Evolutionary conservation across 2,113 vertebrate genomes (phyloP), one percentile per base, ranked within the genome.

Genomic region (Campylomormyrus tamandua): DNA sequence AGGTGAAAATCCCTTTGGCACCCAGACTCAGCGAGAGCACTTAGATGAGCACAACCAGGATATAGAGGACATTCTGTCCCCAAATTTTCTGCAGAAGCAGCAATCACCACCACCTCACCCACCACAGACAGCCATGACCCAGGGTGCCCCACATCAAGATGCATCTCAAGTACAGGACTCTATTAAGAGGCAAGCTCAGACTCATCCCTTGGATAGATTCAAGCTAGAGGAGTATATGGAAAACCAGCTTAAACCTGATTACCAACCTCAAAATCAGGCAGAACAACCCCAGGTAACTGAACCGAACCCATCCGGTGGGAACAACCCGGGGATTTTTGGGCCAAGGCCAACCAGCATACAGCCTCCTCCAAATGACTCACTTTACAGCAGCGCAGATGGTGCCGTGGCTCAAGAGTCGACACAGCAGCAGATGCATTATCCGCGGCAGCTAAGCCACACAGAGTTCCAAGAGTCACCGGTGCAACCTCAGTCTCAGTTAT

Each of bases 11-110:
- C 92, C 93, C 90, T 94, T 93, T 89, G 93, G 93, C 88, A 88
- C 91, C 46, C 91, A 91, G 1, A 90, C 95, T 91, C 96, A 97
- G 93, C 95, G 95, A 89, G 94, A 97, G 93, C 96, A 96, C 94
- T 96, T 97, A 95, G 93, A 94, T 90, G 93, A 94, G 87, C 95
- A 95, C 91, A 90, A 94, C 50, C 93, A 94, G 85, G 96, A 97
- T 90, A 93, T 95, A 0, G 95, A 96, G 90, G 96, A 95, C 8
- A 95, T 96, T 92, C 87, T 95, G 88, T 95, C 94, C 70, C 95
- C 96, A 49, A 94, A 95, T 49, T 94, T 96, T 92, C 92, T 94
- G 84, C 96, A 96, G 89, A 95, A 96, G 91, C 92, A 94, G 0
- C 95, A 95, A 89, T 94, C 95, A 88, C 94, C 94, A 87, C 94